Evolutionary conservation across 2,797 vertebrate species (phyloP).

Genomic region (Lutjanus campechanus): DNA sequence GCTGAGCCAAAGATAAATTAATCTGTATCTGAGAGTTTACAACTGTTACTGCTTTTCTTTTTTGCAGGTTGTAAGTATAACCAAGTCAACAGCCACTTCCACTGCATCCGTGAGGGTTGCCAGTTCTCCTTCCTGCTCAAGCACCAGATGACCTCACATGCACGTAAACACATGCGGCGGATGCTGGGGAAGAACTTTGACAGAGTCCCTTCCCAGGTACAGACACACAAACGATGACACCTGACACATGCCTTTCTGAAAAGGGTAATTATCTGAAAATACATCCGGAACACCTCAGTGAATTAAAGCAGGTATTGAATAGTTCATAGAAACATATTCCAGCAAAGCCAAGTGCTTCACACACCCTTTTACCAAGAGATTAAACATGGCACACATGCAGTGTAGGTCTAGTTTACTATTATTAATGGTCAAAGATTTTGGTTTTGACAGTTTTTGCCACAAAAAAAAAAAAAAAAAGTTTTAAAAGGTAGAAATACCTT

Average conservation of each 20-base stretch:
- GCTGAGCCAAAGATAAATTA: constrained; percentile 54
- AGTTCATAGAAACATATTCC: constrained; percentile 40
- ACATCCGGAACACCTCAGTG: constrained; percentile 1
- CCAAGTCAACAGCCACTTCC: constrained; percentile 99
- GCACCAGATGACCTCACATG: constrained; percentile 99
- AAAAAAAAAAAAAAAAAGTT: neutral
- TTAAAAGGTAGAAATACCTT: constrained; percentile 5
- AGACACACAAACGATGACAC: constrained; percentile 3
- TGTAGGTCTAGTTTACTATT: neutral
- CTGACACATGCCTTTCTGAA: constrained; percentile 25
- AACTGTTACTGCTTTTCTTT: constrained; percentile 41
- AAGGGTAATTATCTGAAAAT: constrained; percentile 51
- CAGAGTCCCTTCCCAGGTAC: constrained; percentile 95
- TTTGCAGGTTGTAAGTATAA: constrained; percentile 97
- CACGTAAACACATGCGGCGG: constrained; percentile 98
- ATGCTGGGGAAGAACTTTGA: constrained; percentile 99
- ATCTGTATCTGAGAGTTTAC: constrained; percentile 55
- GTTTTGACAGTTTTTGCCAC: neutral
- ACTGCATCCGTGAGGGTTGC: constrained; percentile 98
- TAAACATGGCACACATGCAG: neutral
- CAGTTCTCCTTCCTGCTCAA: constrained; percentile 99
- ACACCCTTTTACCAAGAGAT: constrained; percentile 25
- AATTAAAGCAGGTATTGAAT: constrained; percentile 37
- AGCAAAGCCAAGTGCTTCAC: constrained; percentile 31
- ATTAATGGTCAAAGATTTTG: neutral